Base-by-base conservation (phyloP, 2,797 vertebrate species). In the Leuciscus waleckii region DNA sequence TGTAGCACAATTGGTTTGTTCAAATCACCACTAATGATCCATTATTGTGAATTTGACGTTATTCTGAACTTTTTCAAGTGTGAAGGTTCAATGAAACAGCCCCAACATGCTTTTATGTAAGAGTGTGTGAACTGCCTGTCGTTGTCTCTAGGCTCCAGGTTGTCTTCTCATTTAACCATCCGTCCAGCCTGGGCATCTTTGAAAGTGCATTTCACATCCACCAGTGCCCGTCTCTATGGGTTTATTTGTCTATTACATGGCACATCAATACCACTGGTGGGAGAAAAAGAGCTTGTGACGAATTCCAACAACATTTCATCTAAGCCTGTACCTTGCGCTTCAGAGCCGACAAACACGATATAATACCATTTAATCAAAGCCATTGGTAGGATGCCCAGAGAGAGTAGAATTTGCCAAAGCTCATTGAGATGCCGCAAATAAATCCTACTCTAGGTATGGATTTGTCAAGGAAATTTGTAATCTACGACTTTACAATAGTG, bases 331-430 rank as follows among this genome's bases (percentile, higher is more conserved):
- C 46, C 68, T 56, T 35, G 35, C 37, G 41, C 41, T 81, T 76
- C 67, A 54, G 32, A 14, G 23, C 81, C 14, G 61, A 87, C 83
- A 86, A 80, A 82, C 49, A 81, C 69, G 19, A 78, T 82, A 56
- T 75, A 85, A 61, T 80, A 43, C 70, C 56, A 61, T 88, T 85
- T 86, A 85, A 79, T 86, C 85, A 84, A 88, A 88, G 63, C 63
- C 78, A 32, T n/a, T 69, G 58, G 68, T 69, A 69, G 39, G 71
- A 84, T 29, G 73, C 76, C 43, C 74, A 32, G 73, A 49, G 39
- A 67, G 73, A 84, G 87, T 17, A 21, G 78, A 71, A 43, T 67
- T 65, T 83, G 19, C 73, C 82, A 56, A 71, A 84, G 29, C 43
- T 73, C 76, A 86, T 16, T 51, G 32, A 63, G 74, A 68, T 56